Evolutionary conservation across 1,140 invertebrate species (phyloP).

Genomic region (Gerris buenoi): DNA sequence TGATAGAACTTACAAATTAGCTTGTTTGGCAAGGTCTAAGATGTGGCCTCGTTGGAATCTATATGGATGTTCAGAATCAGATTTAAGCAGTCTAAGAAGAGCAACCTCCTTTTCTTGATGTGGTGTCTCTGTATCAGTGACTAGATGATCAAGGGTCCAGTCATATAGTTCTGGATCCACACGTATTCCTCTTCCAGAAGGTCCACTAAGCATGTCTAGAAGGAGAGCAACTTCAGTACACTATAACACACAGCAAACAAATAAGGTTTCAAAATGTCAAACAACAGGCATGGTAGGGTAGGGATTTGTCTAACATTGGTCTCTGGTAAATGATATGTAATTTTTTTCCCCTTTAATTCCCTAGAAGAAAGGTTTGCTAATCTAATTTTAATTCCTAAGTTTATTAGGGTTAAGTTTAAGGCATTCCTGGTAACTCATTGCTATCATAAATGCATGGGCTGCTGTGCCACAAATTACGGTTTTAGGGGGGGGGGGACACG

Average conservation of each 20-base stretch:
- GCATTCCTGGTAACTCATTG: too few relatives aligned
- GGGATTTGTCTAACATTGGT: conserved; percentile 25
- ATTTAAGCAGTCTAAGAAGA: conserved; percentile 55
- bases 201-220: conserved; percentile 32
- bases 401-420: too few relatives aligned
- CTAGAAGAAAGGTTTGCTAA: too few relatives aligned
- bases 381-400: too few relatives aligned
- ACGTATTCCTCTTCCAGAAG: conserved; percentile 30
- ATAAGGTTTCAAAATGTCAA: not conserved
- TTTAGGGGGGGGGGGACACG: too few relatives aligned
- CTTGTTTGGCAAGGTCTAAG: conserved; percentile 16
- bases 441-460: too few relatives aligned
- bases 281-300: not conserved
- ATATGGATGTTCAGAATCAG: conserved; percentile 33
- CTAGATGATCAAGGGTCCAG: conserved; percentile 37
- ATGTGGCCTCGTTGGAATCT: conserved; percentile 15
- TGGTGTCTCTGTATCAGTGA: conserved; percentile 35
- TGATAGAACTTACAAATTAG: conserved; percentile 23
- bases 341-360: too few relatives aligned
- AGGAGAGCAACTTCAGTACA: conserved; percentile 42
- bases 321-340: conserved; percentile 23
- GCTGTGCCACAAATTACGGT: too few relatives aligned
- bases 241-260: conserved; percentile 26
- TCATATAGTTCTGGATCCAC: conserved; percentile 24
- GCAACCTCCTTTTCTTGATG: conserved; percentile 57